phyloP scores from a whole-genome alignment of 2,113 vertebrate genomes.

The Rissa tridactyla region DNA sequence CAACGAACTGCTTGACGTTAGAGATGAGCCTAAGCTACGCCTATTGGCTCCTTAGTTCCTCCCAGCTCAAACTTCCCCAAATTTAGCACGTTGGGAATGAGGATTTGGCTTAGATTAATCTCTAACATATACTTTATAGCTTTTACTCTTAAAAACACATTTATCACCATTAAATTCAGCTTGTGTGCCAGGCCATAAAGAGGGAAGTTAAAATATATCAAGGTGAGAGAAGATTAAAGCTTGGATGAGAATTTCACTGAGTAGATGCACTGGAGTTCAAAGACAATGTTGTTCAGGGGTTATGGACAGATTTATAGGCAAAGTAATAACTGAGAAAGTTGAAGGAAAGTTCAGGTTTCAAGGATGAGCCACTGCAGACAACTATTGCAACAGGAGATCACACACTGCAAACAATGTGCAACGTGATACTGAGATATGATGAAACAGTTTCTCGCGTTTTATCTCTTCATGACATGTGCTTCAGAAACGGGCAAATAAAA shows the following conservation, averaged over 20 bases:
- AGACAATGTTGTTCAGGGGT: background rate
- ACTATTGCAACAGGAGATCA: background rate
- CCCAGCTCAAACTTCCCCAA: background rate
- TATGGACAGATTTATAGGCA: conserved; percentile 4
- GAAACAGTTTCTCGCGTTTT: background rate
- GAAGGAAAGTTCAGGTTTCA: conserved; percentile 42
- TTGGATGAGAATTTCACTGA: background rate
- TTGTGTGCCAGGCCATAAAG: background rate
- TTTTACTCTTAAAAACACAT: conserved; percentile 12
- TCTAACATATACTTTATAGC: background rate
- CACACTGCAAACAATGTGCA: fast-evolving
- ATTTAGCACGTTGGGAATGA: background rate
- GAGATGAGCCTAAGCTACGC: background rate
- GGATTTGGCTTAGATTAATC: background rate
- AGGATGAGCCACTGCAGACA: background rate
- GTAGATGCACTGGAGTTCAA: background rate
- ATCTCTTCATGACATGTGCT: background rate
- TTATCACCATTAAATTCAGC: conserved; percentile 36
- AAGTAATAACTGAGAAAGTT: conserved; percentile 5
- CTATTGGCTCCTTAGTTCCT: background rate
- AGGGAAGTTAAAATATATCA: background rate
- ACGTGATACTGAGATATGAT: background rate
- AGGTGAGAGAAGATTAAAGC: conserved; percentile 41
- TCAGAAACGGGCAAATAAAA: background rate
- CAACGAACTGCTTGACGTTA: background rate